Evolutionary conservation across 2,888 invertebrate genomes (phyloP), one percentile per base, ranked within the genome.

Genomic region (Chloroclysta siterata): DNA sequence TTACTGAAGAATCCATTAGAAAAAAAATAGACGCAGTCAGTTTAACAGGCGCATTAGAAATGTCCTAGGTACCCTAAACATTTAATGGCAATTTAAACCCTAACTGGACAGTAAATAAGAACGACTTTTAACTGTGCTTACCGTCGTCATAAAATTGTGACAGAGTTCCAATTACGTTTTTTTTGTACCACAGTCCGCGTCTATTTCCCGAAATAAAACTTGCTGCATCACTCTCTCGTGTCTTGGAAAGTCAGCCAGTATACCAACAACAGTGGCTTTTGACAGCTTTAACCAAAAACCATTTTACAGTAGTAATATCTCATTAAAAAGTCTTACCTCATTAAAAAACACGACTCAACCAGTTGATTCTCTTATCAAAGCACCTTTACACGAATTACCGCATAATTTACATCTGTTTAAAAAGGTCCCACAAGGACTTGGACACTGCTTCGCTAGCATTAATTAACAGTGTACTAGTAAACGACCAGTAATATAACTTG

Each of bases 321-420:
- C 1, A 22, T 22, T 2, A 22, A 22, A 7, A 46, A 17, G 17
- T 46, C 51, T 60, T 39, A 28, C 33, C 41, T 61, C 42, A 56
- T 62, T 56, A 56, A 13, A 52, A 42, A 36, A 51, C 55, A 46
- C 61, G 55, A 61, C 55, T 61, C 55, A 61, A 61, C 55, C 56
- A 61, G 61, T 61, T 46, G 52, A 54, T 54, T 61, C 52, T 44
- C 60, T 55, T 50, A 53, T 50, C 51, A 42, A 57, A 51, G 36
- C 62, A 64, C 53, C 57, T 69, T 67, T 46, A 51, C 68, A 65
- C 41, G 66, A 64, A 65, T 70, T 68, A 65, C 68, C 60, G 64
- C 51, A 53, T 55, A 64, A 65, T 60, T 65, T 52, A 56, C 62
- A 63, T 60, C 59, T 60, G 60, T 63, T 70, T 57, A 68, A 70